phyloP scores from a whole-genome alignment of 2,888 invertebrate species.

The Hypomecis atomaria region DNA sequence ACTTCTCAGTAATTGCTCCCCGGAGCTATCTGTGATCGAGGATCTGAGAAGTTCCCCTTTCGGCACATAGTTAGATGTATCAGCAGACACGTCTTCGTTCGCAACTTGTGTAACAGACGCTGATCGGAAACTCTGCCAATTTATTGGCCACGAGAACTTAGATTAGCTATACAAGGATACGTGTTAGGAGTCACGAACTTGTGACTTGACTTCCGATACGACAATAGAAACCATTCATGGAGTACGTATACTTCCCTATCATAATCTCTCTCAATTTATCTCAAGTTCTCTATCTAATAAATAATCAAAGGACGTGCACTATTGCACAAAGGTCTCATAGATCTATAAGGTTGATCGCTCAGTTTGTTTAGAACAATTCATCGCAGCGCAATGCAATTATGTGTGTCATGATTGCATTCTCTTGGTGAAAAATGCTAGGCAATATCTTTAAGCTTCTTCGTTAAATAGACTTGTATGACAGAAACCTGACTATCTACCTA shows the following conservation, averaged over 20 bases:
- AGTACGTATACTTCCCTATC: constrained; percentile 1
- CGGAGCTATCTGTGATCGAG: constrained; percentile 51
- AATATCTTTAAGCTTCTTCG: too few relatives aligned
- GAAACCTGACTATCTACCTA: too few relatives aligned
- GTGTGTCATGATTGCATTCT: too few relatives aligned
- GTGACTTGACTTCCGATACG: constrained; percentile 23
- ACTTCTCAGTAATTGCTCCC: constrained; percentile 49
- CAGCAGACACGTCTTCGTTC: constrained; percentile 51
- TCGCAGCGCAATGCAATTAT: too few relatives aligned
- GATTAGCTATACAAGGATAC: constrained; percentile 48
- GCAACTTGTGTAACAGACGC: constrained; percentile 53
- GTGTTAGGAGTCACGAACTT: constrained; percentile 40
- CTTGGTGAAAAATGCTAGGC: too few relatives aligned
- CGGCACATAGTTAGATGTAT: constrained; percentile 49
- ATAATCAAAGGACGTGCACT: too few relatives aligned
- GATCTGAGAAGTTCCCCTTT: constrained; percentile 56
- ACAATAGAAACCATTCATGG: constrained; percentile 23
- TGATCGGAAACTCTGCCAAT: constrained; percentile 64
- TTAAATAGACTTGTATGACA: too few relatives aligned
- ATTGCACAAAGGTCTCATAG: too few relatives aligned
- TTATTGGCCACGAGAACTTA: constrained; percentile 59
- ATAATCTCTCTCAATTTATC: neutral
- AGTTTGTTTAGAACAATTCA: too few relatives aligned
- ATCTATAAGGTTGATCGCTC: too few relatives aligned
- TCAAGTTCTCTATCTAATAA: too few relatives aligned